These are phyloP conservation scores for Pelmatolapia mariae DNA, from an alignment of 2,113 vertebrate genomes.

Conservation along the genomic window DNA sequence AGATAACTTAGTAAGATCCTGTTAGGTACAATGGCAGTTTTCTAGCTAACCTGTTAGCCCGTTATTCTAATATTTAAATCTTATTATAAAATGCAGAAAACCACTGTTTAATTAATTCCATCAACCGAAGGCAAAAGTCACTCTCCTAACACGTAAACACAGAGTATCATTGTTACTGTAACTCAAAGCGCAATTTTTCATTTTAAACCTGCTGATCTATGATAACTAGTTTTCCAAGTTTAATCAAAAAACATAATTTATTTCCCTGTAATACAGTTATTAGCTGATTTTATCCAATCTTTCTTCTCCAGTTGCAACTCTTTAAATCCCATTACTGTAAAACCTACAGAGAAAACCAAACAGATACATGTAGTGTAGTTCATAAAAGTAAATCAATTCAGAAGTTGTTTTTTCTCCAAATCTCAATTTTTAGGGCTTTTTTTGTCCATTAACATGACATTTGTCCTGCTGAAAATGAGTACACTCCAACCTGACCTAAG, in stretches of 20 bases:
- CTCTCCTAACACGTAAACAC: neutral
- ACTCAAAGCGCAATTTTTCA: neutral
- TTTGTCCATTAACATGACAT: neutral
- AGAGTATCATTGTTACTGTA: neutral
- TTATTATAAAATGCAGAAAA: neutral
- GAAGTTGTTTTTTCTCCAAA: neutral
- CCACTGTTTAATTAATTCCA: neutral
- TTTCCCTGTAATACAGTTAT: neutral
- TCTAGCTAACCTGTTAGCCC: neutral
- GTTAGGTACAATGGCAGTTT: neutral
- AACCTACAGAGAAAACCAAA: neutral
- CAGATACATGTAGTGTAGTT: neutral
- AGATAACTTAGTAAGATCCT: neutral
- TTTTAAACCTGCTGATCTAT: neutral
- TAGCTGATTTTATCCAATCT: neutral
- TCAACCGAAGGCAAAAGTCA: neutral
- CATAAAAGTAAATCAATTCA: neutral
- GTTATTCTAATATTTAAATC: neutral
- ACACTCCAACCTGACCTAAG: slow-evolving; percentile 10
- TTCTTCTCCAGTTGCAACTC: neutral
- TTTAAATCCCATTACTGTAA: neutral
- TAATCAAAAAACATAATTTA: neutral
- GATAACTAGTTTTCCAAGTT: neutral
- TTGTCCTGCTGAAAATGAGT: neutral
- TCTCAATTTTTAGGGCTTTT: neutral